Evolutionary conservation across 1,140 invertebrate species (phyloP), one percentile per base, ranked within the genome.

Genomic region (Pachyrhynchus sulphureomaculatus): DNA sequence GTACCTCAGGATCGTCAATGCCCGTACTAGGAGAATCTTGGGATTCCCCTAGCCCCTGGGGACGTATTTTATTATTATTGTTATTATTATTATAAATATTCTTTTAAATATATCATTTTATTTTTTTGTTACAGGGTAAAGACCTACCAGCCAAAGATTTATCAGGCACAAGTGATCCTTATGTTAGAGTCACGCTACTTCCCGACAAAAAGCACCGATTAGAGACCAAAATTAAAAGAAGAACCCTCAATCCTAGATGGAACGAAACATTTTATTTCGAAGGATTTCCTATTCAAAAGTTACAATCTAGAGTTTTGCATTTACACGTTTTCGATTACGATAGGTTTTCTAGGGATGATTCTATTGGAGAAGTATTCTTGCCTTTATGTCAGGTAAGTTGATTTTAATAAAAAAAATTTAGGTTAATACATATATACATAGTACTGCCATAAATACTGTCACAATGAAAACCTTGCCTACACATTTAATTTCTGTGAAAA

Each of bases 181-280:
- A 95, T 70, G 93, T 95, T 0, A 81, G 91, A 52, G 95, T 97
- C 0, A 95, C 95, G 10, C 80, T 99, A 5, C 81, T 98, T 8
- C 95, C 95, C 2, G 95, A 98, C 78, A 97, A 97, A 79, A 96
- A 96, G 74, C 91, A 95, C 71, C 88, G 92, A n/a, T 82, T 98
- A 51, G 91, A 96, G 78, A 98, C 95, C 0, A 98, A 98, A 83
- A 95, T 98, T 69, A 97, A 97, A 77, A 83, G 95, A 68, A 84
- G 93, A 67, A 98, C 95, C 12, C 80, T 99, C 12, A 97, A 98
- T 80, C 96, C 96, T 0, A 82, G 93, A 65, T 99, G 96, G 94
- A 96, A 98, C 78, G 95, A 99, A 79, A 97, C 94, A 18, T 94
- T 99, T 76, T 94, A 96, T 70, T 98, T 98, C 79, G 94, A 97